Base-by-base conservation (phyloP, 2,113 vertebrate species). In the Tinamus guttatus region DNA sequence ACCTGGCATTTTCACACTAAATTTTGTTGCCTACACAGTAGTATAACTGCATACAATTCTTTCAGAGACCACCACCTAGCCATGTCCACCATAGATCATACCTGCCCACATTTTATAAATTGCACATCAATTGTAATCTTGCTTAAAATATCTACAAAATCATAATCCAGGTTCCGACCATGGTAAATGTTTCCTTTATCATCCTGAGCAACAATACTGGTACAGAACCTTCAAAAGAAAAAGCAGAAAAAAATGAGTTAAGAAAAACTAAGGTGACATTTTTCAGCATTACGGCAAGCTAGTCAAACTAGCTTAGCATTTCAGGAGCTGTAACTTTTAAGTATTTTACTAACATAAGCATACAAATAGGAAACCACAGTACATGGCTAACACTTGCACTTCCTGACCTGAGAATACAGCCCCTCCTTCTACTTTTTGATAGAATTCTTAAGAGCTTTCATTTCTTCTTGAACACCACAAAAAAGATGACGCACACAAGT, bases 161-260 rank as follows among this genome's bases (percentile, higher is more conserved):
- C 89, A 8, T 99, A 99, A 93, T 99, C 99, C 74, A 99, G 95
- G 92, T 99, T 99, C 87, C 99, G 98, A 30, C 99, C 99, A 0
- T 99, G 99, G 94, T 98, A 99, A 63, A 99, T 94, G 49, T 97
- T 97, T 30, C 99, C 99, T 52, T 92, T 96, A 80, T 84, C 95
- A 94, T 99, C 99, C 94, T 99, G 99, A 87, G 98, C 98, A 0
- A 99, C 94, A 32, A 99, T 98, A 86, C 99, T 99, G 0, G 99
- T 99, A 94, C 99, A 99, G 95, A 99, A 99, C 76, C 99, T 99
- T 85, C 54, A 64, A 67, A 17, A 70, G 65, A 15, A 45, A 41
- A 62, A 41, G 17, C 12, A 69, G 7, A 62, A 67, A 67, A 67
- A 5, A 15, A 40, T 0, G 1, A 28, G 9, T 56, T 19, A 32